Percentiles rank a stretch among this genome's conserved stretches.
Conservation (phyloP, 2,888 invertebrate species). For the Thecocarcelia acutangulata region DNA sequence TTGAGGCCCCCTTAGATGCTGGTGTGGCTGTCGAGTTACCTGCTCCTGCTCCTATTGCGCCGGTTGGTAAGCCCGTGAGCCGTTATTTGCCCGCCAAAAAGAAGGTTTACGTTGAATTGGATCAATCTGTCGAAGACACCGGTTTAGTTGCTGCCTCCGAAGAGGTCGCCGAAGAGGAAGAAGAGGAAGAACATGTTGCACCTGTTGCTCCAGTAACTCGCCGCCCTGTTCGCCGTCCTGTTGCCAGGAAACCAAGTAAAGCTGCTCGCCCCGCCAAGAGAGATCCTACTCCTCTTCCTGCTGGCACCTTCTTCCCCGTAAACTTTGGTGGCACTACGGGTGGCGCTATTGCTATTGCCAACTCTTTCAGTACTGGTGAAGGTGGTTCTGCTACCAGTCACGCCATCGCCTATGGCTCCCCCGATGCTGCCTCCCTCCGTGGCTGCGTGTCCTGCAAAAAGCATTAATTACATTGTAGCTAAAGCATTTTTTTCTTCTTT, state of each 20-base stretch:
- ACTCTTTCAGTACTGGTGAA: slow-evolving; percentile 81
- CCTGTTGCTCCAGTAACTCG: slow-evolving; percentile 74
- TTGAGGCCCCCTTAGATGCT: slow-evolving; percentile 56
- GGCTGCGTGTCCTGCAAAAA: slow-evolving; percentile 71
- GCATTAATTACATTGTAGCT: slow-evolving; percentile 55
- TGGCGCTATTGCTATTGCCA: slow-evolving; percentile 81
- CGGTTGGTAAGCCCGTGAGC: slow-evolving; percentile 73
- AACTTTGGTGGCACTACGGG: slow-evolving; percentile 80
- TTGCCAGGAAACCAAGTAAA: slow-evolving; percentile 71
- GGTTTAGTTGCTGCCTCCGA: slow-evolving; percentile 74
- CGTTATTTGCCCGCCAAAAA: slow-evolving; percentile 80
- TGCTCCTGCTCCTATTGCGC: slow-evolving; percentile 76
- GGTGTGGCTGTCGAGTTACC: slow-evolving; percentile 73
- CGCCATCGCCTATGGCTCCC: slow-evolving; percentile 81
- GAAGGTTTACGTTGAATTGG: slow-evolving; percentile 79
- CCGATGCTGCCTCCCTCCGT: slow-evolving; percentile 75
- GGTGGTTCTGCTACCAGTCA: slow-evolving; percentile 81
- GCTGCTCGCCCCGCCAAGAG: slow-evolving; percentile 70
- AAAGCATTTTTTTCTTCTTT: slow-evolving; percentile 26
- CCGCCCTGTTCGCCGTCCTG: slow-evolving; percentile 77
- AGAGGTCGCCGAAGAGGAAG: slow-evolving; percentile 68
- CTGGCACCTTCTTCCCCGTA: slow-evolving; percentile 81
- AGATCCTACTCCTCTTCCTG: slow-evolving; percentile 75
- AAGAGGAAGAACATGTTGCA: slow-evolving; percentile 72
- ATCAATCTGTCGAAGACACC: slow-evolving; percentile 76